Evolutionary conservation across 1,140 invertebrate species (phyloP).

Genomic region (Drosophila pachea): DNA sequence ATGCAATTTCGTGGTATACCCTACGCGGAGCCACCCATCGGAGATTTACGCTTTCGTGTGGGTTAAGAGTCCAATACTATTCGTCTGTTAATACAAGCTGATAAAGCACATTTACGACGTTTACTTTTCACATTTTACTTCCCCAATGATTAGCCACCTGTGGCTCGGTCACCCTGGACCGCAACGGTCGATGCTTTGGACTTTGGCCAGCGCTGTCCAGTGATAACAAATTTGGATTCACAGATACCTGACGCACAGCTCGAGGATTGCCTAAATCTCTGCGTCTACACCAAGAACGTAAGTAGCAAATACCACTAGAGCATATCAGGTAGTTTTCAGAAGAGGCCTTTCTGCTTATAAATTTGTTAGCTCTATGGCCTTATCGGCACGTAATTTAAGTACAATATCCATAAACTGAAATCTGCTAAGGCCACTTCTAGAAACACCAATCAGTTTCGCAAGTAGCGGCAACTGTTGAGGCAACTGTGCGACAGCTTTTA

Average conservation of each 20-base stretch:
- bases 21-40: slow-evolving; percentile 71
- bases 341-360: too few relatives aligned
- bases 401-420: too few relatives aligned
- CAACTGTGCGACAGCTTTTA: too few relatives aligned
- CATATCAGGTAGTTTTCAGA: too few relatives aligned
- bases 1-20: slow-evolving; percentile 75
- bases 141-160: slow-evolving; percentile 47
- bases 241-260: slow-evolving; percentile 50
- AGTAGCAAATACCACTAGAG: slow-evolving; percentile 13
- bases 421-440: too few relatives aligned
- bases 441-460: too few relatives aligned
- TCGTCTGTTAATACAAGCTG: slow-evolving; percentile 19
- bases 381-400: too few relatives aligned
- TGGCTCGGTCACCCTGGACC: slow-evolving; percentile 59
- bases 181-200: slow-evolving; percentile 49
- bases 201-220: slow-evolving; percentile 73
- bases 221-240: slow-evolving; percentile 58
- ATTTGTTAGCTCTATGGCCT: too few relatives aligned
- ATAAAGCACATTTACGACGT: slow-evolving; percentile 43
- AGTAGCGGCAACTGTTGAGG: too few relatives aligned
- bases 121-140: slow-evolving; percentile 6
- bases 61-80: slow-evolving; percentile 16
- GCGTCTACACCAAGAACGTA: slow-evolving; percentile 75
- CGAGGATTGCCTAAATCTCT: slow-evolving; percentile 75
- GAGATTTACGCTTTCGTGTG: slow-evolving; percentile 65